Evolutionary conservation across 2,797 vertebrate species (phyloP).

Genomic region (Sandelia bainsii): DNA sequence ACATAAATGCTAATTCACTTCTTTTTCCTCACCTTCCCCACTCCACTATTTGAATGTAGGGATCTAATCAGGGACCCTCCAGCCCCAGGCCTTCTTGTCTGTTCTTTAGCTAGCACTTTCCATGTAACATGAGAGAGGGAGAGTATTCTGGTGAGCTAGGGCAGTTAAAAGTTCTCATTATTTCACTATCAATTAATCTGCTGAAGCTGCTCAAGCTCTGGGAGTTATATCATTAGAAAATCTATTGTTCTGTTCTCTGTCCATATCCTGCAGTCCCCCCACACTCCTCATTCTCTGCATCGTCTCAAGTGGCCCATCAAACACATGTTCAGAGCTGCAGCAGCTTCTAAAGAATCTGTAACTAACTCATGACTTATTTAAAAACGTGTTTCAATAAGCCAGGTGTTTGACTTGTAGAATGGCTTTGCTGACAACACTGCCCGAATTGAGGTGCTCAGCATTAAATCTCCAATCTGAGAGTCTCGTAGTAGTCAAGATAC

Average conservation of each 20-base stretch:
- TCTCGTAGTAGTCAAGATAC: not conserved
- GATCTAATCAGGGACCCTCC: no score
- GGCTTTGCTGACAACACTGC: slow-evolving; percentile 14
- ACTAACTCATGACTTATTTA: slow-evolving; percentile 54
- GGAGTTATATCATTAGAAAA: slow-evolving; percentile 56
- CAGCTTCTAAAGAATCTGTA: slow-evolving; percentile 58
- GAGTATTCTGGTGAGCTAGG: slow-evolving; percentile 28
- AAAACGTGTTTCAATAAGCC: slow-evolving; percentile 53
- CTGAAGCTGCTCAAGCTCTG: slow-evolving; percentile 43
- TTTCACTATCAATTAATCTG: slow-evolving; percentile 71
- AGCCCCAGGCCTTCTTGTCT: no score
- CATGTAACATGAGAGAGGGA: slow-evolving; percentile 16
- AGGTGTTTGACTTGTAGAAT: slow-evolving; percentile 26
- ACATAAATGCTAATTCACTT: not conserved
- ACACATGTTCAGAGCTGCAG: slow-evolving; percentile 43
- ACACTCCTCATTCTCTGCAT: slow-evolving; percentile 1
- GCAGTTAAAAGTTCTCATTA: slow-evolving; percentile 65
- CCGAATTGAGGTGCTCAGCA: slow-evolving; percentile 7
- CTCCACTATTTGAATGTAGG: no score
- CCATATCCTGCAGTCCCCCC: slow-evolving; percentile 39
- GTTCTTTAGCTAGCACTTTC: not conserved
- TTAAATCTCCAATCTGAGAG: slow-evolving; percentile 31
- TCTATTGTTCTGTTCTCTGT: slow-evolving; percentile 54
- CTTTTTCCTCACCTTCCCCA: not conserved
- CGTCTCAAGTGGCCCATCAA: slow-evolving; percentile 56